Base-by-base conservation (phyloP, 2,113 vertebrate genomes). In the Phodopus roborovskii region DNA sequence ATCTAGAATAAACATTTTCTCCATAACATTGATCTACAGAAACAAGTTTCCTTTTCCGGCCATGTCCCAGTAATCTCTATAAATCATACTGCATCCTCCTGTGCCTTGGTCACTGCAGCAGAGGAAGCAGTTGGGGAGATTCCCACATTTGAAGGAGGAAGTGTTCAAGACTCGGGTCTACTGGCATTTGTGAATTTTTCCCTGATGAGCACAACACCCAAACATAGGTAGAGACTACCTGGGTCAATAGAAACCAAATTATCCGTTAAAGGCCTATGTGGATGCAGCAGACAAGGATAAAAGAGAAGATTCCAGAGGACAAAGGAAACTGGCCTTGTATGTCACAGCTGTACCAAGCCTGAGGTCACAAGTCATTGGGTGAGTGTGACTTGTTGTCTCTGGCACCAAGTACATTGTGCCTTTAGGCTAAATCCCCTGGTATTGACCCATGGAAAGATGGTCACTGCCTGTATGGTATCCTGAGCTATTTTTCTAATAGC, bases 191-290 rank as follows among this genome's bases (percentile, higher is more conserved):
- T 56, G 17, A 78, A 42, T 74, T 88, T 95, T 92, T 75, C 53
- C 75, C 60, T 58, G n/a, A 22, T 50, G 13, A 7, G 4, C 10
- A 79, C 8, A 79, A 11, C 60, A 13, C 36, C 2, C 75, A 93
- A 68, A 70, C 60, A 39, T 1, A 87, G 92, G 42, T 33, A 83
- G 70, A 74, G 68, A 70, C 93, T 15, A 66, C 91, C 68, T 42
- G 74, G 45, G 66, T 96, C 73, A 82, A 86, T 22, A 85, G 91
- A 91, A 97, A 94, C 5, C 39, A 4, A 20, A 22, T 19, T 39
- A 39, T 33, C 26, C 12, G 60, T 71, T 48, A 94, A 94, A 91
- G 50, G 50, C 48, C 39, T 73, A 10, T 66, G 48, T 75, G 75
- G 60, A n/a, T 79, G 60, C 53, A 94, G 39, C 36, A 42, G 89